A percentile compares a stretch with the other conserved stretches of the same genome.
Conservation (phyloP, 2,113 vertebrate species). For the Clupea harengus region DNA sequence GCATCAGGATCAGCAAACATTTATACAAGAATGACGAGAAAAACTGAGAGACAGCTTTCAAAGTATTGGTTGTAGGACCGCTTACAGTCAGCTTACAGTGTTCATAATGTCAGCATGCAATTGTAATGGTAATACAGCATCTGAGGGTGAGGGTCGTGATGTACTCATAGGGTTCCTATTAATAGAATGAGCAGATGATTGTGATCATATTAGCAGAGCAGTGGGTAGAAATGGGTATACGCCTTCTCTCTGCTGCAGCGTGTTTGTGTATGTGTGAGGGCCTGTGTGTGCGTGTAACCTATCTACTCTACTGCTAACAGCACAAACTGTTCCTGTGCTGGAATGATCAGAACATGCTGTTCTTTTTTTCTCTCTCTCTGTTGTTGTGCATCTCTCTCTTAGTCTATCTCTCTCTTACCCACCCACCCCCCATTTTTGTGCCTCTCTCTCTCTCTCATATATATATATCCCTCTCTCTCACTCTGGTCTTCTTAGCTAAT, state of each 20-base stretch:
- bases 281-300: neutral
- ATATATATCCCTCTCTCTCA: neutral
- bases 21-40: too few species aligned
- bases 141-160: too few species aligned
- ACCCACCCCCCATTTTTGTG: neutral
- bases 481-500: neutral
- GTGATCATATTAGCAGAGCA: too few species aligned
- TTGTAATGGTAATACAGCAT: too few species aligned
- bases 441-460: conserved; percentile 2
- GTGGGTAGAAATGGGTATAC: too few species aligned
- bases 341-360: conserved; percentile 52
- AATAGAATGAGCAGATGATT: too few species aligned
- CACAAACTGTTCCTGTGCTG: conserved; percentile 56
- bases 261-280: neutral
- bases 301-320: conserved; percentile 33
- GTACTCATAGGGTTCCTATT: too few species aligned
- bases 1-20: too few species aligned
- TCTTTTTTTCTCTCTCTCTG: conserved; percentile 30
- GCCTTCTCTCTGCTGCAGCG: neutral
- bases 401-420: neutral
- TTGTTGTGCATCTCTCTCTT: neutral
- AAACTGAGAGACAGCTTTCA: too few species aligned
- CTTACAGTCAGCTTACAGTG: too few species aligned
- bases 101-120: too few species aligned
- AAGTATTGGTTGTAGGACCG: too few species aligned